phyloP scores from a whole-genome alignment of 2,113 vertebrate species.

The Lepisosteus oculatus region DNA sequence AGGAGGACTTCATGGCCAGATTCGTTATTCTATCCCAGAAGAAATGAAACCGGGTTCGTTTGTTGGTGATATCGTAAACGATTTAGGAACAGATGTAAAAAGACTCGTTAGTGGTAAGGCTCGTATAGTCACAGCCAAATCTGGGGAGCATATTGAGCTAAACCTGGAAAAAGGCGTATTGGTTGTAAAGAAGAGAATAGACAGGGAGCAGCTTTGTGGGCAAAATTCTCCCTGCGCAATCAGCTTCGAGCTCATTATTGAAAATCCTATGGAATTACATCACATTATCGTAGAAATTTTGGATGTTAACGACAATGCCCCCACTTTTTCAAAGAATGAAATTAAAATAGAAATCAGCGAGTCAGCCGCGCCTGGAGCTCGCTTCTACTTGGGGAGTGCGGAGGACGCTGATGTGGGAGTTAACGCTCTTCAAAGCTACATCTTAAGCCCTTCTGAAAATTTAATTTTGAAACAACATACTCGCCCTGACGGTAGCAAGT shows the following conservation, averaged over 20 bases:
- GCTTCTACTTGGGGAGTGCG: constrained; percentile 54
- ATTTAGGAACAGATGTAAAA: constrained; percentile 62
- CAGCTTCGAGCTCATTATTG: constrained; percentile 63
- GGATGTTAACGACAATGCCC: constrained; percentile 73
- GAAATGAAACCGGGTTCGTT: constrained; percentile 62
- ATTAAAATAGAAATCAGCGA: constrained; percentile 61
- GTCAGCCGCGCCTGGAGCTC: constrained; percentile 45
- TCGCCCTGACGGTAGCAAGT: constrained; percentile 43
- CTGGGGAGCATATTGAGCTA: constrained; percentile 51
- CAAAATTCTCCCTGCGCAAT: constrained; percentile 52
- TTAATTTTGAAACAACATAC: constrained; percentile 45
- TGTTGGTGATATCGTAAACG: constrained; percentile 68
- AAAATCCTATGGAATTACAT: constrained; percentile 70
- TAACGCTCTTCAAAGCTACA: constrained; percentile 60
- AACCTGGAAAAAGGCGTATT: constrained; percentile 48
- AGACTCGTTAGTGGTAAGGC: constrained; percentile 59
- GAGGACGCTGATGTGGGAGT: constrained; percentile 59
- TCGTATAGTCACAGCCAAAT: constrained; percentile 55
- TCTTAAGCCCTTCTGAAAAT: constrained; percentile 53
- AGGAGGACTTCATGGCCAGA: constrained; percentile 40
- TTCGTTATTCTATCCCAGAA: constrained; percentile 70
- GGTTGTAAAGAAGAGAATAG: constrained; percentile 55
- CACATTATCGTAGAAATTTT: constrained; percentile 56
- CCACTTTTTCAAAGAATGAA: constrained; percentile 47
- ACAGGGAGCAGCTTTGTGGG: constrained; percentile 63